These are phyloP conservation scores for Zapornia atra DNA, from an alignment of 2,113 vertebrate species.

Conservation along the genomic window DNA sequence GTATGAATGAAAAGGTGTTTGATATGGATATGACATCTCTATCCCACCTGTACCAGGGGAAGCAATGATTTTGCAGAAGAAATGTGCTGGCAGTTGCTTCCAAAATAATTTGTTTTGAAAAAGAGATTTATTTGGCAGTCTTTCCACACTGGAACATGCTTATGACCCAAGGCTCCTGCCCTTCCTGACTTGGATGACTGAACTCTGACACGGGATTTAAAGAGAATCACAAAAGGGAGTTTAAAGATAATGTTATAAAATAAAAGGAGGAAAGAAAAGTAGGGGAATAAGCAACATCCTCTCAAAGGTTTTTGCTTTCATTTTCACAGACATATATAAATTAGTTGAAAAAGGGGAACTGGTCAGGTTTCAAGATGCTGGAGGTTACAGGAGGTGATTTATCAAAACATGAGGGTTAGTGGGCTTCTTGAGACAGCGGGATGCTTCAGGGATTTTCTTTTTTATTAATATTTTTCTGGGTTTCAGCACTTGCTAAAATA, in stretches of 20 bases:
- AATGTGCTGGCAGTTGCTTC: not conserved
- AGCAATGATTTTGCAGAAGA: not conserved
- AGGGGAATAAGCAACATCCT: not conserved
- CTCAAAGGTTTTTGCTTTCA: not conserved
- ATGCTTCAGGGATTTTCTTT: not conserved
- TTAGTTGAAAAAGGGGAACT: not conserved
- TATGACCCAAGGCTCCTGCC: not conserved
- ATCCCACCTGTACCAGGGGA: not conserved
- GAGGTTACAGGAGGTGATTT: not conserved
- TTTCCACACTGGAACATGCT: rapidly evolving
- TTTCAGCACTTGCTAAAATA: not conserved
- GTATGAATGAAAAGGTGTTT: not conserved
- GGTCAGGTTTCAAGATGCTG: not conserved
- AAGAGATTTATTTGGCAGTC: not conserved
- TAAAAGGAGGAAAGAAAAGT: not conserved
- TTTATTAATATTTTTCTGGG: not conserved
- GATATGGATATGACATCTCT: rapidly evolving
- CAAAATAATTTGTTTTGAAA: not conserved
- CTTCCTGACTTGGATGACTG: not conserved
- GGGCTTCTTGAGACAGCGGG: not conserved
- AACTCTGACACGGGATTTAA: not conserved
- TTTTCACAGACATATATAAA: not conserved
- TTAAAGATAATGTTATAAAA: not conserved
- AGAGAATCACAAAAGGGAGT: not conserved
- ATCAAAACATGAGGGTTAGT: not conserved